A percentile compares a stretch with the other conserved stretches of the same genome.
These are phyloP conservation scores for Lycaon pictus DNA, from an alignment of 2,113 vertebrate genomes.

Conservation along the genomic window DNA sequence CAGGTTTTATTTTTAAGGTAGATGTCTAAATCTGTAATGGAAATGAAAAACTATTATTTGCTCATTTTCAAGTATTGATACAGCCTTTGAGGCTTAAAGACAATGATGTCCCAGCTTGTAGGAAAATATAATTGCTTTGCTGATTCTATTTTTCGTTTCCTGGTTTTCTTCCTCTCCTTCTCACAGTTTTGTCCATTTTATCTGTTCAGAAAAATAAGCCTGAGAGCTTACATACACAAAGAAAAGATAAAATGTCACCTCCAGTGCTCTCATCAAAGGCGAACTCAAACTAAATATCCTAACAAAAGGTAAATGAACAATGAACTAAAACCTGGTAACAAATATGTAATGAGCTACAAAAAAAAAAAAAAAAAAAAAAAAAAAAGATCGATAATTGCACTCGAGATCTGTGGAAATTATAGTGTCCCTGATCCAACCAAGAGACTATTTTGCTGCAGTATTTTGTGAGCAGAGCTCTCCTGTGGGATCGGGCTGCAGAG, in stretches of 20 bases:
- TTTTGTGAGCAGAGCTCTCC: conserved; percentile 86
- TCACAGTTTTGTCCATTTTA: conserved; percentile 50
- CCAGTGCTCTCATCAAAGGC: conserved; percentile 79
- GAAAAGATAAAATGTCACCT: conserved; percentile 82
- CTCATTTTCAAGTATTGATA: conserved; percentile 64
- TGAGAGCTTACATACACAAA: conserved; percentile 72
- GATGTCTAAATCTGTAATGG: not conserved
- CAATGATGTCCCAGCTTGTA: conserved; percentile 6
- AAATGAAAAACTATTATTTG: conserved; percentile 39
- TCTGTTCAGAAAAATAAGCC: conserved; percentile 77
- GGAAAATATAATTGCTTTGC: conserved; percentile 61
- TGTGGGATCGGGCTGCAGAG: conserved; percentile 88
- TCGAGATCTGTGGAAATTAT: conserved; percentile 81
- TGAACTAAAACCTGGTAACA: conserved; percentile 82
- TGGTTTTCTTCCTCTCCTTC: not conserved
- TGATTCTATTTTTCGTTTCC: not conserved
- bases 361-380: conserved; percentile 67
- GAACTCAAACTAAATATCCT: conserved; percentile 79
- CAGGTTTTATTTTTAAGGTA: conserved; percentile 60
- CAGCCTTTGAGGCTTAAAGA: conserved; percentile 9
- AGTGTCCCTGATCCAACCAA: conserved; percentile 74
- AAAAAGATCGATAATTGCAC: conserved; percentile 83
- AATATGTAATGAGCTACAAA: conserved; percentile 81
- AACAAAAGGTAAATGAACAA: conserved; percentile 85
- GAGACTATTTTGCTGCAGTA: conserved; percentile 84